A percentile compares a stretch with the other conserved stretches of the same genome.
phyloP scores from a whole-genome alignment of 2,888 invertebrate species.

The Pilophorus perplexus region DNA sequence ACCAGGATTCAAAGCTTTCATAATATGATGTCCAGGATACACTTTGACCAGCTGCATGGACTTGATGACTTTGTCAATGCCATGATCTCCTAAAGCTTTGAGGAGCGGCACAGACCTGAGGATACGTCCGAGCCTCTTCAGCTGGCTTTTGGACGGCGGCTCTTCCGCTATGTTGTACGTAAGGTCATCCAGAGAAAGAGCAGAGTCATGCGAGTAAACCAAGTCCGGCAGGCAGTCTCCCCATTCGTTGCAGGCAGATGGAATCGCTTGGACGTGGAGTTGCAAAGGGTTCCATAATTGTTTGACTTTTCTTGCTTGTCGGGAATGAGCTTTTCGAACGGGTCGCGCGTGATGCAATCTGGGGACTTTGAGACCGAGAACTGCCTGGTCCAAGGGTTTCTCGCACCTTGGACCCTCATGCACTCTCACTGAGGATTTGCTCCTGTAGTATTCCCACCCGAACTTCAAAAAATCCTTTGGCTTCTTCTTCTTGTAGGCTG shows the following conservation, averaged over 20 bases:
- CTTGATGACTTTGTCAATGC: not conserved
- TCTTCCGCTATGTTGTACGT: slow-evolving; percentile 7
- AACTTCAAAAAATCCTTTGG: not conserved
- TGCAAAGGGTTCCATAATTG: no score
- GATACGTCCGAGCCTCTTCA: not conserved
- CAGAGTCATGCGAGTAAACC: not conserved
- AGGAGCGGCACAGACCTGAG: not conserved
- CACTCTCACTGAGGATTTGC: not conserved
- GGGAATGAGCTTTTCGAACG: no score
- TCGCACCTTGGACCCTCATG: not conserved
- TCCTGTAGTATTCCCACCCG: not conserved
- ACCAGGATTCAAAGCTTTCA: slow-evolving; percentile 1
- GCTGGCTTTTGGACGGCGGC: not conserved
- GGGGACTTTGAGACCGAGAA: no score
- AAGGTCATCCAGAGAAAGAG: not conserved
- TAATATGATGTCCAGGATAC: slow-evolving; percentile 16
- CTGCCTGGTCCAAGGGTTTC: not conserved
- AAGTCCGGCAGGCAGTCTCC: no score
- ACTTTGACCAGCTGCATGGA: slow-evolving; percentile 19
- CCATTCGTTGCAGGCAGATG: not conserved
- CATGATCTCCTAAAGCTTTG: not conserved
- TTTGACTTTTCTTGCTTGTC: no score
- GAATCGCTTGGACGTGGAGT: no score
- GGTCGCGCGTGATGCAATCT: no score
- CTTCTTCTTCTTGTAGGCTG: not conserved